A percentile compares a stretch with the other conserved stretches of the same genome.
Conservation (phyloP, 2,113 vertebrate genomes). For the Sceloporus undulatus region DNA sequence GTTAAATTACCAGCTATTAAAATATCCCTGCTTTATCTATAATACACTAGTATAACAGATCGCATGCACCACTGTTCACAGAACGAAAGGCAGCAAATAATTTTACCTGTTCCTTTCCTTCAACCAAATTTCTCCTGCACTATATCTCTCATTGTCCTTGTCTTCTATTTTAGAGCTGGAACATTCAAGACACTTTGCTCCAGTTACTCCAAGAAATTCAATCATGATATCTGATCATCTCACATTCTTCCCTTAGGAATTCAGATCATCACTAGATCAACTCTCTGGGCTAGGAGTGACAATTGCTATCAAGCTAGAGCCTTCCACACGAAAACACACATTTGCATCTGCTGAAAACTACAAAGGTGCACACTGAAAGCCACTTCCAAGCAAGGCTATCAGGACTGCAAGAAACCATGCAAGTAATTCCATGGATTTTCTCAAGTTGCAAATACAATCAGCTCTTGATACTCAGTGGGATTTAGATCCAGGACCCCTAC, state of each 20-base stretch:
- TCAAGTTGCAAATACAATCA: background rate
- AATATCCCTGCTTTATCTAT: background rate
- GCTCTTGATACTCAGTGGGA: too few relatives aligned
- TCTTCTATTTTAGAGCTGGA: background rate
- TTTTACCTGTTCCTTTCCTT: background rate
- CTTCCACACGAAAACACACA: background rate
- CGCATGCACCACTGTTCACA: background rate
- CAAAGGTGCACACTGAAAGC: background rate
- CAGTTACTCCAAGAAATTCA: constrained; percentile 9
- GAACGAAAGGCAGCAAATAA: constrained; percentile 32
- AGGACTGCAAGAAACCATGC: background rate
- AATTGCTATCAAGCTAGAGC: background rate
- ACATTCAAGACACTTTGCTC: background rate
- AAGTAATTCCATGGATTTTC: background rate
- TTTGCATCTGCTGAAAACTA: background rate
- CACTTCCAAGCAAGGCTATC: constrained; percentile 13
- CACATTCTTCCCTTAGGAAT: background rate
- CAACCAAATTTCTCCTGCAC: constrained; percentile 9
- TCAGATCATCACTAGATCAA: constrained; percentile 27
- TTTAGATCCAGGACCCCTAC: too few relatives aligned
- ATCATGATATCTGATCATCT: background rate
- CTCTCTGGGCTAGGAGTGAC: background rate
- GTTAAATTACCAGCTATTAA: background rate
- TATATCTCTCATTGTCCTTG: background rate
- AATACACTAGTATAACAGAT: background rate